Evolutionary conservation across 2,888 invertebrate species (phyloP).

Genomic region (Alitta virens): DNA sequence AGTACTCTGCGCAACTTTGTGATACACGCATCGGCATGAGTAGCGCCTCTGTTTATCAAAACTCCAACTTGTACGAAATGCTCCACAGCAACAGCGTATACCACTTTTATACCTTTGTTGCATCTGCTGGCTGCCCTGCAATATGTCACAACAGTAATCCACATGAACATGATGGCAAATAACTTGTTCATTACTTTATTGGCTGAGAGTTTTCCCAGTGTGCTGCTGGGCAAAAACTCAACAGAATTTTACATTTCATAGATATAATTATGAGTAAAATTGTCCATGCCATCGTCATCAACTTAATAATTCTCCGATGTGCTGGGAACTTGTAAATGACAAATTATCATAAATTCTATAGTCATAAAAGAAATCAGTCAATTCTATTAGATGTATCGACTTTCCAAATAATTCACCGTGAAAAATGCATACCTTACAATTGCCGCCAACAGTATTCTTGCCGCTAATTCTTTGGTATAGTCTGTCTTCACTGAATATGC

Average conservation of each 20-base stretch:
- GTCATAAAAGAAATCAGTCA: too few species aligned
- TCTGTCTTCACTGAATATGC: conserved; percentile 45
- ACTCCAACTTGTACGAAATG: conserved; percentile 44
- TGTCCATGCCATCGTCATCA: too few species aligned
- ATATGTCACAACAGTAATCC: too few species aligned
- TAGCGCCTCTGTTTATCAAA: conserved; percentile 36
- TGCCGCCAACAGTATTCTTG: conserved; percentile 39
- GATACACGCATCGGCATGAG: conserved; percentile 33
- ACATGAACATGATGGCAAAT: not conserved
- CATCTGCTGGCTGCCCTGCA: conserved; percentile 43
- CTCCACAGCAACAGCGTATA: conserved; percentile 38
- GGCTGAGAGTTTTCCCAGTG: too few species aligned
- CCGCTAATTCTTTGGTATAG: conserved; percentile 48
- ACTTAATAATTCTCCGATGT: too few species aligned
- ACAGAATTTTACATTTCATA: too few species aligned
- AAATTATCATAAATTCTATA: too few species aligned
- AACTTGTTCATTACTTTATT: not conserved
- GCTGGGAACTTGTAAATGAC: too few species aligned
- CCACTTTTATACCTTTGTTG: conserved; percentile 46
- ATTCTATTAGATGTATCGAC: too few species aligned
- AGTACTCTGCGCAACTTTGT: conserved; percentile 34
- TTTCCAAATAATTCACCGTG: too few species aligned
- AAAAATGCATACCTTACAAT: conserved; percentile 42
- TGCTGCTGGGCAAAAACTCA: too few species aligned
- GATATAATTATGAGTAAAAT: too few species aligned